Evolutionary conservation across 2,797 vertebrate genomes (phyloP), one percentile per base, ranked within the genome.

Genomic region (Tenualosa ilisha): DNA sequence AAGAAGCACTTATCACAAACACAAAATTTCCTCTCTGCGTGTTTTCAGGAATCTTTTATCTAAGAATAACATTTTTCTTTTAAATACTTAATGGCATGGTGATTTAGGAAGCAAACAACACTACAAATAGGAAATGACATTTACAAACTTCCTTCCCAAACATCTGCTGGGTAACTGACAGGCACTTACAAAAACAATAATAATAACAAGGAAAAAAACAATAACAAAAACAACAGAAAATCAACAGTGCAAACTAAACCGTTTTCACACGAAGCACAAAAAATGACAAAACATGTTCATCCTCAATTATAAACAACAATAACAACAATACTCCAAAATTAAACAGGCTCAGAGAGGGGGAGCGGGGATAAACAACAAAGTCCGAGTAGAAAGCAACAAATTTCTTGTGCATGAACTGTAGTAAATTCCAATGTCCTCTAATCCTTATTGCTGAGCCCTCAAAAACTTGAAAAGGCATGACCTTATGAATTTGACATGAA

Each of bases 41-140:
- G 89, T 93, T 94, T 93, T 89, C 87, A 89, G 91, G 89, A 83
- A 88, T 90, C 89, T 68, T 89, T 93, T 90, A 93, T 92, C 91
- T 85, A 92, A 92, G 89, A 94, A 94, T 92, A 94, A 94, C 92
- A 92, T 93, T 94, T 95, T 91, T 91, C 89, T 92, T 91, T 94
- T 95, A 92, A 95, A 95, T 93, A 94, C 90, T 88, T 92, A 94
- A 91, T 91, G 85, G 88, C 91, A 91, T 89, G 86, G 89, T 88
- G 89, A 92, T 83, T 84, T 88, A 88, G 88, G 86, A 86, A 89
- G 92, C 88, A 92, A 93, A 91, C 88, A 89, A 90, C 84, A 90
- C 84, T 79, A 84, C 90, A 84, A 91, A 94, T 93, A 95, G 94
- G 94, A 95, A 95, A 92, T 92, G 92, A 93, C 90, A 86, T 87